Base-by-base conservation (phyloP, 2,888 invertebrate genomes). In the Amblyjoppa proteus region DNA sequence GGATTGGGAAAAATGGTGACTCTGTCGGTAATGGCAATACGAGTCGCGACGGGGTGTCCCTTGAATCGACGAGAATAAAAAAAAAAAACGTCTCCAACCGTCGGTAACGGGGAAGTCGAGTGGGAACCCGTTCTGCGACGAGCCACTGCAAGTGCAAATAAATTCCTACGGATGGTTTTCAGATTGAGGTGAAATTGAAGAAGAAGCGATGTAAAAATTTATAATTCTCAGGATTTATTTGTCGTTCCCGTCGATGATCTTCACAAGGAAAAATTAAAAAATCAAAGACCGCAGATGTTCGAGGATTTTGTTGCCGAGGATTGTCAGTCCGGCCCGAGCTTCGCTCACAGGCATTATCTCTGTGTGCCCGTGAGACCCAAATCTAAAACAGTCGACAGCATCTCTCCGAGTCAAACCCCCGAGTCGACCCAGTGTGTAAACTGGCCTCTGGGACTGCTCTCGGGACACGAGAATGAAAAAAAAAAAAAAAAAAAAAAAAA, bases 361-460 rank as follows among this genome's bases (percentile, higher is more conserved):
- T 68, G 6, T 53, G 25, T 34, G 78, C 31, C 34, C 16, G 16
- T 41, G 66, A 64, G 64, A 77, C 51, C 81, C 53, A 77, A 66
- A 82, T 82, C 78, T 75, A 53, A 84, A 81, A 79, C 78, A 75
- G 81, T 74, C 68, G 73, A 73, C 68, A 84, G 73, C 81, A 70
- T 68, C 28, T 49, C 61, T 11, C 56, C 56, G 77, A 77, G 56
- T 85, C 64, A 74, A 73, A 45, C 28, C 11, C 58, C 34, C 6
- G 31, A 31, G 31, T 6, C 16, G 61, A 16, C 16, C 28, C 13
- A 31, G 61, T 64, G 51, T 68, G 49, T 9, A 73, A 9, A 38
- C 41, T 28, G 31, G 16, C 31, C 25, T 49, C 45, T 56, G 53
- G 41, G 75, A 51, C 45, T 71, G 51, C 25, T 69, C 70, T 20